Base-by-base conservation (phyloP, 1,140 invertebrate species). In the Campoletis sonorensis region DNA sequence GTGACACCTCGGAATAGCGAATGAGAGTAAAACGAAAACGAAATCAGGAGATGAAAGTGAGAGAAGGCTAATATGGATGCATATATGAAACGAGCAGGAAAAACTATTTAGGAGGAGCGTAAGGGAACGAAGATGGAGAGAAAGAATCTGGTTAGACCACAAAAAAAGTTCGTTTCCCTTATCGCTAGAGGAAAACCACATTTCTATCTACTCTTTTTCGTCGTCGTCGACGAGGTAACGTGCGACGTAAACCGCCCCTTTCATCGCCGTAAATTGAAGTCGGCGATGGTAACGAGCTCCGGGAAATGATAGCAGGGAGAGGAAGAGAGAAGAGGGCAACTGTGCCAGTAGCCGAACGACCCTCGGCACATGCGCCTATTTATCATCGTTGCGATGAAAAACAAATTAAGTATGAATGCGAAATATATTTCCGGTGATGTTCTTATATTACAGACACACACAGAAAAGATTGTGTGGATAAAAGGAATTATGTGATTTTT, bases 181-280 rank as follows among this genome's bases (percentile, higher is more conserved):
- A 75, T 75, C 49, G 72, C 26, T 45, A 30, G 8, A 54, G 72
- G 49, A 64, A 75, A 75, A 75, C 21, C 72, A 58, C 72, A 75
- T 75, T 75, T 75, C 72, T 75, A 75, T 75, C 72, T 49, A 54
- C 49, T 54, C 49, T 23, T 75, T 30, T 75, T 75, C 49, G 49
- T 75, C 72, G 61, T 26, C 61, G 61, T 23, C n/a, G 49, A 75
- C 49, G 72, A 54, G n/a, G 49, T 75, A 49, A 45, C 40, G 70
- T 72, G 70, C 18, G 16, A 49, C 37, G 33, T 21, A 45, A n/a
- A 54, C 23, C 11, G 45, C 40, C 13, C 72, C 23, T 75, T 54
- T 75, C 72, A 75, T 58, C 72, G 72, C n/a, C 72, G 49, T 75
- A 75, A 75, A 54, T 75, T 75, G 72, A 27, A 75, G 40, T 54